Evolutionary conservation across 2,888 invertebrate genomes (phyloP).

Genomic region (Teleogryllus oceanicus): DNA sequence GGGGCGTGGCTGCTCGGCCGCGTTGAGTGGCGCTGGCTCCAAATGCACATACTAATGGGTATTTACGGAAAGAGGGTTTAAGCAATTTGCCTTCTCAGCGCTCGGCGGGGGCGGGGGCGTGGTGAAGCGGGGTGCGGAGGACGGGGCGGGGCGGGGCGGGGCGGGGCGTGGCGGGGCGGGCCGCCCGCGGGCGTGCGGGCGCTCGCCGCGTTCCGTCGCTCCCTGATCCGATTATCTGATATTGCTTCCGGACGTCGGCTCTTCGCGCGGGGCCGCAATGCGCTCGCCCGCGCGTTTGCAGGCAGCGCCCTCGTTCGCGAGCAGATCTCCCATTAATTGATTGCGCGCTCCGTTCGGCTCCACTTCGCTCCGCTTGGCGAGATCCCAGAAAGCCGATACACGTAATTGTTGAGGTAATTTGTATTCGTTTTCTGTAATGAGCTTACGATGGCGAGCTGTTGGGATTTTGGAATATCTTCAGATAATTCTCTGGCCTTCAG

Average conservation of each 20-base stretch:
- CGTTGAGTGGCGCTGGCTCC: not conserved
- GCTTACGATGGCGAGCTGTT: not conserved
- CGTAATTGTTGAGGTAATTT: not conserved
- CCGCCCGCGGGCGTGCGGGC: too few species aligned
- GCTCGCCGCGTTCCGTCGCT: not conserved
- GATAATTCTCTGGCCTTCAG: not conserved
- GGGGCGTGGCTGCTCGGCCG: not conserved
- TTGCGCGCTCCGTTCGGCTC: not conserved
- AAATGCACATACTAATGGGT: conserved; percentile 18
- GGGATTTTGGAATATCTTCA: not conserved
- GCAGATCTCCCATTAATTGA: not conserved
- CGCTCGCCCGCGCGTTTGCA: not conserved
- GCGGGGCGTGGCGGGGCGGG: too few species aligned
- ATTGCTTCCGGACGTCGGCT: not conserved
- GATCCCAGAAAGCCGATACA: not conserved
- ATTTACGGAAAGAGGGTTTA: conserved; percentile 3
- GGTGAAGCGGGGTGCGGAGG: too few species aligned
- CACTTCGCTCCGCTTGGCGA: not conserved
- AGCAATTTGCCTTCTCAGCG: conserved; percentile 18
- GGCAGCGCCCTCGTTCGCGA: not conserved
- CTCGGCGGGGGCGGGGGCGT: not conserved
- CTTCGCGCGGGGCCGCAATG: not conserved
- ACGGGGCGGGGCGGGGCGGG: too few species aligned
- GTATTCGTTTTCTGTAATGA: not conserved
- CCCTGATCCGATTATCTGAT: conserved; percentile 8